Percentiles rank a stretch among this genome's conserved stretches.
phyloP scores from a whole-genome alignment of 2,888 invertebrate genomes.

The Herminia tarsipennalis region DNA sequence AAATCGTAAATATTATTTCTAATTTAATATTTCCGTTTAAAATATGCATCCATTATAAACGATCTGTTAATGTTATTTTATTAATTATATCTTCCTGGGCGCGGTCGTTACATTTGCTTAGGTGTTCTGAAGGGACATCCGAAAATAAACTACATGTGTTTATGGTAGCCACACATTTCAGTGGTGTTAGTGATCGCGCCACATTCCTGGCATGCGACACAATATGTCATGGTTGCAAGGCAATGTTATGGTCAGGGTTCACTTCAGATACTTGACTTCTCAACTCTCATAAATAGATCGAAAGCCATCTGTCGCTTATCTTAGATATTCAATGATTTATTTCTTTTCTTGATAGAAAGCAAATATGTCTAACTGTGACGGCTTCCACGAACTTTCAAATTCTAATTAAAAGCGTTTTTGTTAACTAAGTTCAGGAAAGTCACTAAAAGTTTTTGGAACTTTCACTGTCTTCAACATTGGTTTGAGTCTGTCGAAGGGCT shows the following conservation, averaged over 20 bases:
- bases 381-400: slow-evolving; percentile 16
- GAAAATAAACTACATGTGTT: slow-evolving; percentile 74
- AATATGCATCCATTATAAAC: slow-evolving; percentile 59
- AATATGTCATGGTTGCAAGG: too few species aligned
- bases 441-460: neutral
- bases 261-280: too few species aligned
- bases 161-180: slow-evolving; percentile 56
- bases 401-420: slow-evolving; percentile 1
- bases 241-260: too few species aligned
- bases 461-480: neutral
- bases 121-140: slow-evolving; percentile 58
- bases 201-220: slow-evolving; percentile 38
- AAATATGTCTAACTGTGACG: too few species aligned
- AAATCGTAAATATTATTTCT: slow-evolving; percentile 54
- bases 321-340: too few species aligned
- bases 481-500: too few species aligned
- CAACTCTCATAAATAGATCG: too few species aligned
- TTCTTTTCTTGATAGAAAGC: too few species aligned
- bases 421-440: neutral
- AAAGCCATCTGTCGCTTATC: too few species aligned
- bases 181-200: slow-evolving; percentile 27
- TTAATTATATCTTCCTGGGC: slow-evolving; percentile 78
- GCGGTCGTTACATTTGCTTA: slow-evolving; percentile 64
- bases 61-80: slow-evolving; percentile 72
- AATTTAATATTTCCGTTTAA: slow-evolving; percentile 66